Evolutionary conservation across 2,888 invertebrate genomes (phyloP).

Genomic region (Automeris io): DNA sequence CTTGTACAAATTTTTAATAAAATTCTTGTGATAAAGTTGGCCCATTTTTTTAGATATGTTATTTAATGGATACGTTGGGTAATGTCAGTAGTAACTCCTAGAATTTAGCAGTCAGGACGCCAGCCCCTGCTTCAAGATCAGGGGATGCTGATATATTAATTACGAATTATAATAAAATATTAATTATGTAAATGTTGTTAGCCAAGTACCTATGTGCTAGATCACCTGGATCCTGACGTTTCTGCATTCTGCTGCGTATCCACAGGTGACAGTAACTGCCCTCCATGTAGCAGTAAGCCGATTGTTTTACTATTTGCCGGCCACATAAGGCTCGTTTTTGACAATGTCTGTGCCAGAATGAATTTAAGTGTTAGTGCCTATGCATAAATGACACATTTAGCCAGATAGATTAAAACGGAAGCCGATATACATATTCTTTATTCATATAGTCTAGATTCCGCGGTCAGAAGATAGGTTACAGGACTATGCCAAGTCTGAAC

Average conservation of each 20-base stretch:
- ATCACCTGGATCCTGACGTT: constrained; percentile 71
- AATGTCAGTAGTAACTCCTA: too few relatives aligned
- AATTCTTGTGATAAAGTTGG: too few relatives aligned
- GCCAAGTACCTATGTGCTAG: constrained; percentile 63
- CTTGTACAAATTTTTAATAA: too few relatives aligned
- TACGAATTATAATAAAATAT: constrained; percentile 1
- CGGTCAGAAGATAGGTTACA: too few relatives aligned
- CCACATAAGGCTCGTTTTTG: constrained; percentile 85
- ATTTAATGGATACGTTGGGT: too few relatives aligned
- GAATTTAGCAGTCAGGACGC: too few relatives aligned
- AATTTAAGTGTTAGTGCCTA: constrained; percentile 34
- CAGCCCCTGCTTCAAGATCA: too few relatives aligned
- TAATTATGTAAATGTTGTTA: constrained; percentile 40
- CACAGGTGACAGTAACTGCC: constrained; percentile 89
- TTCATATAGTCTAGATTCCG: too few relatives aligned
- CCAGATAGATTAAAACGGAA: too few relatives aligned
- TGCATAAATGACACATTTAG: not conserved
- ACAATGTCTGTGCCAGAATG: constrained; percentile 79
- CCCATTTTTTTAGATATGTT: too few relatives aligned
- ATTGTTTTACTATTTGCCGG: constrained; percentile 86
- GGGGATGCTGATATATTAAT: not conserved
- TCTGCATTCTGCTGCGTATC: constrained; percentile 65
- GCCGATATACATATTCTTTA: too few relatives aligned
- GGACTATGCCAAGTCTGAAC: too few relatives aligned
- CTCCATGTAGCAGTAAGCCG: constrained; percentile 90